Evolutionary conservation across 2,113 vertebrate genomes (phyloP).

Genomic region (Neofelis nebulosa): DNA sequence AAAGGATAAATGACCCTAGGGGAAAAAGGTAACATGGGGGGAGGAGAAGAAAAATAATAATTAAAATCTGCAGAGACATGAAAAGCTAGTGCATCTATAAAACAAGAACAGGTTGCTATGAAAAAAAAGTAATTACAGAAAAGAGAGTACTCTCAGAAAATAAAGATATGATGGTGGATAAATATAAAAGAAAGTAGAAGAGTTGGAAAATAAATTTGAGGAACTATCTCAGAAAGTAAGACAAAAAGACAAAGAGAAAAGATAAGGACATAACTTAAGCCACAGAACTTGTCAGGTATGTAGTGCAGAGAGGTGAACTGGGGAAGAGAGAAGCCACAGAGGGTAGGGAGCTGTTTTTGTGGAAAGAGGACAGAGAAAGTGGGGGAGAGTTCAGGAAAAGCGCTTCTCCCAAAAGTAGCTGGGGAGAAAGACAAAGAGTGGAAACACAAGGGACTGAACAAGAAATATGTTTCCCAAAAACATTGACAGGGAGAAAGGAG

Average conservation of each 20-base stretch:
- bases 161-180: background rate
- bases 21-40: background rate
- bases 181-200: background rate
- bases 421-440: too few relatives aligned
- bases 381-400: too few relatives aligned
- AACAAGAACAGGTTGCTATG: conserved; percentile 16
- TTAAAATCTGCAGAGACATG: background rate
- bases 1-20: background rate
- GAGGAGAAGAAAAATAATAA: background rate
- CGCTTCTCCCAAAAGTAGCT: too few relatives aligned
- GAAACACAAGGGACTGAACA: too few relatives aligned
- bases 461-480: too few relatives aligned
- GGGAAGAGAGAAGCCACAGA: too few relatives aligned
- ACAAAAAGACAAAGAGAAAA: background rate
- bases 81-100: background rate
- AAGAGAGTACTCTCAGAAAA: background rate
- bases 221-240: background rate
- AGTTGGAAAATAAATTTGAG: background rate
- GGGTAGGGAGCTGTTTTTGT: too few relatives aligned
- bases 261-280: background rate
- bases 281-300: too few relatives aligned
- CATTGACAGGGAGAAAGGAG: too few relatives aligned
- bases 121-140: background rate
- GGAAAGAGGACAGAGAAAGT: too few relatives aligned
- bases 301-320: too few relatives aligned